These are phyloP conservation scores for Rhinella marina DNA, from an alignment of 2,797 vertebrate species.

Conservation along the genomic window DNA sequence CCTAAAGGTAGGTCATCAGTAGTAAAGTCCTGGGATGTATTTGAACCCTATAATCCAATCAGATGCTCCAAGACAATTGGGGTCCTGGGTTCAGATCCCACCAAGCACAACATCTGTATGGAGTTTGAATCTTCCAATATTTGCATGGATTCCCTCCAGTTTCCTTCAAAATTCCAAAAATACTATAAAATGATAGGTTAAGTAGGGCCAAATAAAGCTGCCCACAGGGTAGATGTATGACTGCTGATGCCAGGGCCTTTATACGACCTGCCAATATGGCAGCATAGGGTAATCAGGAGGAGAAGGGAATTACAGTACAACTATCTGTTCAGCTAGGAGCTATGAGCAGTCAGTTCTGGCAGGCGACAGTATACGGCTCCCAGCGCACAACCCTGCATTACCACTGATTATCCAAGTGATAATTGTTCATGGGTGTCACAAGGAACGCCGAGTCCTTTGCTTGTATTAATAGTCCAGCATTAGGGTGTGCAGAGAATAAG, in stretches of 20 bases:
- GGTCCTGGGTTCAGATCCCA: too few species aligned
- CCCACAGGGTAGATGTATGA: too few species aligned
- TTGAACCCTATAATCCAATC: too few species aligned
- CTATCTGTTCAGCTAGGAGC: not conserved
- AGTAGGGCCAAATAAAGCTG: too few species aligned
- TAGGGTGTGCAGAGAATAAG: conserved; percentile 54
- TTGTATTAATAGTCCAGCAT: conserved; percentile 49
- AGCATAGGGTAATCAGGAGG: not conserved
- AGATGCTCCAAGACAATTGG: too few species aligned
- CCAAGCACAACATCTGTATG: too few species aligned
- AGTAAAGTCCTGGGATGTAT: too few species aligned
- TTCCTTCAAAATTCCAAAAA: too few species aligned
- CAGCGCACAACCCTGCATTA: not conserved
- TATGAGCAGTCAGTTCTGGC: not conserved
- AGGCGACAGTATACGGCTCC: not conserved
- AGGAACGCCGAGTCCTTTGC: conserved; percentile 28
- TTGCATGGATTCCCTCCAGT: too few species aligned
- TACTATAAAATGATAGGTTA: too few species aligned
- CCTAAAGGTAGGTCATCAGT: too few species aligned
- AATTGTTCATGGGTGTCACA: conserved; percentile 49
- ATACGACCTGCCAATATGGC: conserved; percentile 2
- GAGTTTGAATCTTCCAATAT: too few species aligned
- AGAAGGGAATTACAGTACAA: not conserved
- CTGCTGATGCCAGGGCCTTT: conserved; percentile 21
- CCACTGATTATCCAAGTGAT: conserved; percentile 5